Base-by-base conservation (phyloP, 2,888 invertebrate genomes). In the Trachelus tabidus region DNA sequence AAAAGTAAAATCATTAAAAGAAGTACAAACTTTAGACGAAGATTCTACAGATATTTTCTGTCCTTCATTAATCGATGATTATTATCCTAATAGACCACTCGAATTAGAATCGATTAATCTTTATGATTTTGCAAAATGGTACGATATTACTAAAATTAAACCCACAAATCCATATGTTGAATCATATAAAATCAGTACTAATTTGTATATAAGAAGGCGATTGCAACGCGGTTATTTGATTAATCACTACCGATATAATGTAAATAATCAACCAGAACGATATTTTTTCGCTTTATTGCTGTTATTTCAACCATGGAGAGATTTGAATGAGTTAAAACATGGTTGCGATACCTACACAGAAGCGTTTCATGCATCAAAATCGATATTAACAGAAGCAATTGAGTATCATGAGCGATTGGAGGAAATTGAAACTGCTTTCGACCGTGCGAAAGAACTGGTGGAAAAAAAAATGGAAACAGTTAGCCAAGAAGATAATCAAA, bases 251-350 rank as follows among this genome's bases (percentile, higher is more conserved):
- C 76, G 77, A 35, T 83, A 82, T 76, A 84, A 85, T 40, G 78
- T 68, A 31, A 79, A 83, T 34, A 76, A 79, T 71, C 30, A 81
- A 30, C 85, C 85, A 75, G 84, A 86, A 77, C 83, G 85, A 75
- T 85, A 83, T 73, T 85, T 75, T 73, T 79, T 81, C 37, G 80
- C 82, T 3, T 77, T 86, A 12, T 73, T 85, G 30, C 37, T 85
- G 6, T 68, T 85, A 56, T 85, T 86, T 68, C 79, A 82, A 56
- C 84, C 85, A 34, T 86, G 84, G 86, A 35, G 85, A 30, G 33
- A 56, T 12, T 73, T 79, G 56, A 79, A 82, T 73, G 83, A 85
- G 23, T 76, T 86, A 3, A 84, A 82, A 75, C 69, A 79, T 69
- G 77, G 76, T 68, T 56, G 34, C 77, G 76, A 81, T 12, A 81